Percentiles rank a stretch among this genome's conserved stretches.
Conservation (phyloP, 2,113 vertebrate genomes). For the Hydrochoerus hydrochaeris region DNA sequence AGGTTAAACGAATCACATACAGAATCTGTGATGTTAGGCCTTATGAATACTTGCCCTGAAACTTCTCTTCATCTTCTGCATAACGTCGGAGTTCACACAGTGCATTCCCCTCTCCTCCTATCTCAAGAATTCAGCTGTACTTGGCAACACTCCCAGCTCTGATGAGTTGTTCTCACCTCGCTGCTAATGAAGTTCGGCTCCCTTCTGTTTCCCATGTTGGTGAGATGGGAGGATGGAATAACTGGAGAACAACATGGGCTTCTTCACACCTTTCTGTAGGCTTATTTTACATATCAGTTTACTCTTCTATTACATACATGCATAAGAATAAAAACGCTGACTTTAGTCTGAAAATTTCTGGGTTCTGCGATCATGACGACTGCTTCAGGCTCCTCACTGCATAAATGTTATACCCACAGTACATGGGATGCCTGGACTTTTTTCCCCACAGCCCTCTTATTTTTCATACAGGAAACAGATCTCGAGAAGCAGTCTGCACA, state of each 20-base stretch:
- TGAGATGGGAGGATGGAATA: not conserved
- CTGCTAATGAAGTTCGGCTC: not conserved
- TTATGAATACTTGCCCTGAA: not conserved
- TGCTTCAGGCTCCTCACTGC: not conserved
- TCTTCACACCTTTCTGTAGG: not conserved
- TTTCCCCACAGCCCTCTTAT: not conserved
- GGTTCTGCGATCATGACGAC: not conserved
- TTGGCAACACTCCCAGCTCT: not conserved
- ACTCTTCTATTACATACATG: not conserved
- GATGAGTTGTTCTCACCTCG: not conserved
- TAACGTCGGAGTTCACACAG: not conserved
- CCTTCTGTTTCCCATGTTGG: not conserved
- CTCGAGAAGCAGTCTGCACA: not conserved
- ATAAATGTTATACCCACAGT: not conserved
- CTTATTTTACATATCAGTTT: not conserved
- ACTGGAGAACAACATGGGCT: not conserved
- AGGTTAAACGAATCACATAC: not conserved
- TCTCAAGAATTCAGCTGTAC: not conserved
- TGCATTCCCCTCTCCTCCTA: not conserved
- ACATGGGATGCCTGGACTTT: not conserved
- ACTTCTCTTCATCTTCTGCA: not conserved
- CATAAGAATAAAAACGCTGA: not conserved
- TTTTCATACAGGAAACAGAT: constrained; percentile 3
- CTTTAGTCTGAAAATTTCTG: not conserved
- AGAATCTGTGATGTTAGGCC: not conserved